Base-by-base conservation (phyloP, 2,113 vertebrate species). In the Muntiacus muntjak region DNA sequence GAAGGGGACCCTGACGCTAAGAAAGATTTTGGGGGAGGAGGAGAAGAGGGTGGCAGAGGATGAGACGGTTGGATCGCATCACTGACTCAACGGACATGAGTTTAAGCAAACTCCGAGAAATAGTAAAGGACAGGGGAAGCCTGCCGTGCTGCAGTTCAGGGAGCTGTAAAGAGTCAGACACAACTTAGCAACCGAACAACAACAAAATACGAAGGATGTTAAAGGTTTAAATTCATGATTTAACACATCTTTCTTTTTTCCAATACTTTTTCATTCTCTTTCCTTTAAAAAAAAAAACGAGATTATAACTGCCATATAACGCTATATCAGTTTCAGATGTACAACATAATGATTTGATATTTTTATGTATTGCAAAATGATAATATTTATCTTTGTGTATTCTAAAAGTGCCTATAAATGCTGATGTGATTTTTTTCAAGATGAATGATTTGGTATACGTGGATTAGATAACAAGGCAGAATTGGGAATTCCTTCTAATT, bases 391-490 rank as follows among this genome's bases (percentile, higher is more conserved):
- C 43, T 82, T 97, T 83, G 90, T 91, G 12, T 21, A 67, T 92
- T 71, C 81, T 47, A 7, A 17, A 91, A 89, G 6, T 93, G 7
- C 67, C 16, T 83, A 1, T 91, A 78, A 93, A 90, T 96, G 60
- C 55, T 83, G 45, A 28, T 88, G 21, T 89, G 50, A 79, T 90
- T 92, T 89, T 95, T 89, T 89, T 87, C 58, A 91, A 64, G 55
- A 33, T 52, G n/a, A 94, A 55, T 95, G 62, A 97, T 94, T 86
- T 94, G 55, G 21, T 94, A 30, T 92, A 78, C 79, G 79, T 96
- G 36, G 57, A 12, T 88, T 64, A 97, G 84, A 74, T 13, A 62
- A 84, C 11, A 95, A 89, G 54, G 57, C 40, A 95, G 52, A 95
- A 93, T 52, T 93, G 76, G 28, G 7, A 87, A 95, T 96, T 92